phyloP scores from a whole-genome alignment of 2,888 invertebrate species.

The Charanyca ferruginea region DNA sequence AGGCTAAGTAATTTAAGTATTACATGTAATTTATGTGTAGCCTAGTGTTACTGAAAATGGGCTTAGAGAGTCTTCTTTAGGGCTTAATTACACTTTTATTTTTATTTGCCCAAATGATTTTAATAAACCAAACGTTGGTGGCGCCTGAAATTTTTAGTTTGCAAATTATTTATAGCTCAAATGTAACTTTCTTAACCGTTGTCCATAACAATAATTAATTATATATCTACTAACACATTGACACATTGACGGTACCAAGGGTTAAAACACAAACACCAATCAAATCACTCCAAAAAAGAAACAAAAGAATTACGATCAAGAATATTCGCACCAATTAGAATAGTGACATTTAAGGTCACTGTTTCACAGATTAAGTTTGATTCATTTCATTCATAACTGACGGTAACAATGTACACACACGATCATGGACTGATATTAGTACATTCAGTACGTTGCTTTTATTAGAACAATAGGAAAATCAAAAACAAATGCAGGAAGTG shows the following conservation, averaged over 20 bases:
- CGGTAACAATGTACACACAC: constrained; percentile 50
- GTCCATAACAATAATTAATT: background rate
- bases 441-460: constrained; percentile 29
- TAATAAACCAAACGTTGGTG: no score
- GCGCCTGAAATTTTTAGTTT: no score
- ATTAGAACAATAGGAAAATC: constrained; percentile 74
- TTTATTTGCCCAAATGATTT: no score
- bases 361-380: constrained; percentile 29
- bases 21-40: no score
- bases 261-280: constrained; percentile 5
- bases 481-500: constrained; percentile 81
- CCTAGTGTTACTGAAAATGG: no score
- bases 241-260: constrained; percentile 24
- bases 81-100: no score
- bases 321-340: constrained; percentile 47
- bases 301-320: constrained; percentile 46
- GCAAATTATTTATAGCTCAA: no score
- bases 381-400: constrained; percentile 56
- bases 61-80: no score
- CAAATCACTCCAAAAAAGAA: constrained; percentile 27
- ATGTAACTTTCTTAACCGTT: no score
- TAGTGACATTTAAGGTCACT: constrained; percentile 57
- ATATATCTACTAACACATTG: background rate
- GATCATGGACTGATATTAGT: constrained; percentile 35
- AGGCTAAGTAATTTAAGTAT: no score